Evolutionary conservation across 2,113 vertebrate species (phyloP).

Genomic region (Caretta caretta): DNA sequence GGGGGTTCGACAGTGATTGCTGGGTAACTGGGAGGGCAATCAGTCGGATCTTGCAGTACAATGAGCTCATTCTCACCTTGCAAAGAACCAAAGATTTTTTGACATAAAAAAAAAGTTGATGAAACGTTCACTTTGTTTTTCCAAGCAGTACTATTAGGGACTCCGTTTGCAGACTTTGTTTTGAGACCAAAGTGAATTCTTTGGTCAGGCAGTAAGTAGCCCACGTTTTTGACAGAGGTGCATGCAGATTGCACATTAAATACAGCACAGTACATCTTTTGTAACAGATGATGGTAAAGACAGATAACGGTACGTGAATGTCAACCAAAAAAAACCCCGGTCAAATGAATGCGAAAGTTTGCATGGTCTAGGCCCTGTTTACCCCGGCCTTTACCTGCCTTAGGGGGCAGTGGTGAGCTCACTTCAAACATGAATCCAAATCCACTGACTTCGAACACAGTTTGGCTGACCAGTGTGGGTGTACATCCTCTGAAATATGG

Average conservation of each 20-base stretch:
- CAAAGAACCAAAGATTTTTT: not conserved
- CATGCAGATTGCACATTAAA: not conserved
- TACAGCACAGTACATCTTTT: not conserved
- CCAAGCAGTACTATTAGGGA: not conserved
- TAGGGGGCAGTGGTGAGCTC: too few species aligned
- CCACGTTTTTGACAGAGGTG: not conserved
- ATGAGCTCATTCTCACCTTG: not conserved
- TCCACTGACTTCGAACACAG: too few species aligned
- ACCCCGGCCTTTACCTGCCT: too few species aligned
- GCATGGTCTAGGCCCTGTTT: too few species aligned
- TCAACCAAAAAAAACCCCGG: not conserved
- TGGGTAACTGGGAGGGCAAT: not conserved
- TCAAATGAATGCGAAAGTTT: not conserved
- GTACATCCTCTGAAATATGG: too few species aligned
- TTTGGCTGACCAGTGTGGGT: too few species aligned
- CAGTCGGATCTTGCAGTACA: not conserved
- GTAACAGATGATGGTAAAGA: not conserved
- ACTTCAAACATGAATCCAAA: too few species aligned
- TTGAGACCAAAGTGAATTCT: not conserved
- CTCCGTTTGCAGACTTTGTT: rapidly evolving
- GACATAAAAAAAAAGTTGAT: not conserved
- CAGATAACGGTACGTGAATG: not conserved
- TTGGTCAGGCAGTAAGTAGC: not conserved
- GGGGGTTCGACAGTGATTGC: not conserved
- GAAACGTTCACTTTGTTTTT: not conserved